phyloP scores from a whole-genome alignment of 2,797 vertebrate genomes.

The Oryzias dopingdopingensis region DNA sequence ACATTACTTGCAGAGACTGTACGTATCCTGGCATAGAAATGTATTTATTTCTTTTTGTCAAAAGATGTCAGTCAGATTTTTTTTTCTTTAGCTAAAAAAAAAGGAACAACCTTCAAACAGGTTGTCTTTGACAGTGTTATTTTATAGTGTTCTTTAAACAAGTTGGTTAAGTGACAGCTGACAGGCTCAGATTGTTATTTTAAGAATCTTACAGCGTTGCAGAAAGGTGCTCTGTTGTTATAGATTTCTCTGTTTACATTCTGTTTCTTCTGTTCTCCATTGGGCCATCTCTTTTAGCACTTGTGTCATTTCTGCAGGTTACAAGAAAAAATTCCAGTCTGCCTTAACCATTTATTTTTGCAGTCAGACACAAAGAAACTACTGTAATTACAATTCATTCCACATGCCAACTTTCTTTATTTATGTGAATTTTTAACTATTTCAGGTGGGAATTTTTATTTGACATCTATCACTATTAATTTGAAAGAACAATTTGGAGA shows the following conservation, averaged over 20 bases:
- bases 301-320: conserved; percentile 6
- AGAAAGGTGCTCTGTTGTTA: conserved; percentile 3
- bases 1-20: too few relatives aligned
- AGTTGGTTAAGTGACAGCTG: background rate
- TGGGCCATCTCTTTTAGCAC: background rate
- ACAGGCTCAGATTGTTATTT: conserved; percentile 5
- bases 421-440: background rate
- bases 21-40: too few relatives aligned
- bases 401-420: background rate
- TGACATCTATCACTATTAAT: background rate
- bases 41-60: too few relatives aligned
- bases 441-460: background rate
- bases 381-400: conserved; percentile 1
- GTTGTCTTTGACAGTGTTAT: too few relatives aligned
- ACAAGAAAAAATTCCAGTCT: background rate
- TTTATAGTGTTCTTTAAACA: background rate
- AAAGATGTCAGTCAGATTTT: too few relatives aligned
- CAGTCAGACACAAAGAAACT: background rate
- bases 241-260: conserved; percentile 6
- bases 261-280: background rate
- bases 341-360: background rate
- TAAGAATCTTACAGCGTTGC: background rate
- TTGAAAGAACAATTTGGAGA: too few relatives aligned
- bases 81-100: too few relatives aligned
- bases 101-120: too few relatives aligned